These are phyloP conservation scores for Pentalonia nigronervosa DNA, from an alignment of 1,140 invertebrate genomes.

Conservation along the genomic window DNA sequence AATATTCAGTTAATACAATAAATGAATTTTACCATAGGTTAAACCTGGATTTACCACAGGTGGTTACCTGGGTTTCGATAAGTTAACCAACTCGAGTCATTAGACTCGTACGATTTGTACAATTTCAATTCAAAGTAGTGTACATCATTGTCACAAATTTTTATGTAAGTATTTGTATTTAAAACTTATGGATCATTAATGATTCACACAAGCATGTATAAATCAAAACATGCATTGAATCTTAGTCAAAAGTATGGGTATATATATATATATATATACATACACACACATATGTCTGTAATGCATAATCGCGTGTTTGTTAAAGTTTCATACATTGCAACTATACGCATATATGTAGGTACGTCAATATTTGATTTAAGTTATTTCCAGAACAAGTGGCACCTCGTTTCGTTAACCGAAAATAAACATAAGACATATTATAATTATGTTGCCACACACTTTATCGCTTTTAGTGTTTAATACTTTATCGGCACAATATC, in stretches of 20 bases:
- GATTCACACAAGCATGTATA: not conserved
- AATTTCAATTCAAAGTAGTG: not conserved
- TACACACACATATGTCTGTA: not conserved
- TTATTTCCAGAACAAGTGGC: not conserved
- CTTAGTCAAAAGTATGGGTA: not conserved
- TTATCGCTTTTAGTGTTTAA: not conserved
- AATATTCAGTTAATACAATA: not conserved
- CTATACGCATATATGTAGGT: not conserved
- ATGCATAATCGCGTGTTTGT: not conserved
- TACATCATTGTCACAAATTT: not conserved
- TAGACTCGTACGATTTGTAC: not conserved
- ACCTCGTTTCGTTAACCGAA: not conserved
- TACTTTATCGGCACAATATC: not conserved
- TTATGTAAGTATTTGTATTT: not conserved
- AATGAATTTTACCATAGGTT: accelerated
- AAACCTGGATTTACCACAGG: too few relatives aligned
- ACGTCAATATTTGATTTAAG: not conserved
- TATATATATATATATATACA: too few relatives aligned
- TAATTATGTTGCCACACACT: not conserved
- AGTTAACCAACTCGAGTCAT: not conserved
- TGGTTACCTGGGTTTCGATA: not conserved
- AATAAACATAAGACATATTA: not conserved
- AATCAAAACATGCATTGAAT: not conserved
- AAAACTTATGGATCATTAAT: not conserved
- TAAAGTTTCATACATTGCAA: not conserved